phyloP scores from a whole-genome alignment of 1,140 invertebrate genomes.

The Hycleus cichorii region DNA sequence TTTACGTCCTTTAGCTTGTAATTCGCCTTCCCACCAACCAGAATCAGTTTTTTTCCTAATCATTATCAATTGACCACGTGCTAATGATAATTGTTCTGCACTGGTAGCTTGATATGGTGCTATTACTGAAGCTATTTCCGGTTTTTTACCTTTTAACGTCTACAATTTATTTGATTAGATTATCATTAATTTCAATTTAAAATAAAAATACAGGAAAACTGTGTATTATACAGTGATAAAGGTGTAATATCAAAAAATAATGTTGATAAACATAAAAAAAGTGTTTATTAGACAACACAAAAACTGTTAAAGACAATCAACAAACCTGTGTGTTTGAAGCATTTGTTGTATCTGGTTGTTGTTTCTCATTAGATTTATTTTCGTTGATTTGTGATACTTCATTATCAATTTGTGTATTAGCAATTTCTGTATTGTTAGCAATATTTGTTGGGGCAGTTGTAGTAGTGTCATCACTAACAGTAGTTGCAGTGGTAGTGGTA shows the following conservation, averaged over 20 bases:
- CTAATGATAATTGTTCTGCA: slow-evolving; percentile 80
- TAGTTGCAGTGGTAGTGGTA: slow-evolving; percentile 5
- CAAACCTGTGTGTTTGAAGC: slow-evolving; percentile 45
- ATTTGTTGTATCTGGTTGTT: slow-evolving; percentile 43
- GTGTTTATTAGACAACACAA: not conserved
- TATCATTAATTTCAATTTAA: not conserved
- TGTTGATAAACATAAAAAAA: not conserved
- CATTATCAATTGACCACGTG: slow-evolving; percentile 90
- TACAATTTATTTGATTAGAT: slow-evolving; percentile 2
- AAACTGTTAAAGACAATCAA: not conserved
- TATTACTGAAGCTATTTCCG: slow-evolving; percentile 83
- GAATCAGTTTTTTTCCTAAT: slow-evolving; percentile 93
- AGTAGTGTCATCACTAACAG: slow-evolving; percentile 4
- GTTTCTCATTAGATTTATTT: slow-evolving; percentile 39
- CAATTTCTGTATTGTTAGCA: slow-evolving; percentile 3
- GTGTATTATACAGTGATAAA: not conserved
- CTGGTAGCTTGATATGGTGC: slow-evolving; percentile 84
- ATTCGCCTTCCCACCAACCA: slow-evolving; percentile 99
- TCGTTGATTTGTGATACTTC: slow-evolving; percentile 42
- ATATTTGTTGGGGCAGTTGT: slow-evolving; percentile 5
- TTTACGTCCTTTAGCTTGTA: slow-evolving; percentile 94
- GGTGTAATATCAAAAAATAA: not conserved
- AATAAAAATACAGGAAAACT: not conserved
- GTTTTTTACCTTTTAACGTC: slow-evolving; percentile 53
- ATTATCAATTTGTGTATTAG: slow-evolving; percentile 31